Conservation (phyloP, 2,888 invertebrate species). For the Habroteleia sp. region DNA sequence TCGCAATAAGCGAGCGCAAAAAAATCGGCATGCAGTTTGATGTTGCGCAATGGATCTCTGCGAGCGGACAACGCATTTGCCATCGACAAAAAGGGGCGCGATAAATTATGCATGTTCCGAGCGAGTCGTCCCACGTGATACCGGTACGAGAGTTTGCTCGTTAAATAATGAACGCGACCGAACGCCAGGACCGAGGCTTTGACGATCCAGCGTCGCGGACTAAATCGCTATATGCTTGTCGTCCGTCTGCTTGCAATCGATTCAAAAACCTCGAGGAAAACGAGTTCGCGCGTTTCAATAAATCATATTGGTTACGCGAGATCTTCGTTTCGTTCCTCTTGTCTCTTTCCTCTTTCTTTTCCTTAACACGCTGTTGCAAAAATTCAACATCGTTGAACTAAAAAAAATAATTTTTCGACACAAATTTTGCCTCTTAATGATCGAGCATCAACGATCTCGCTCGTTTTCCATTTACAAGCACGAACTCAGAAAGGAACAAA, state of each 20-base stretch:
- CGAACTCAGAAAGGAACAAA: constrained; percentile 17
- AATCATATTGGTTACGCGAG: no score
- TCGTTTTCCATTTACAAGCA: constrained; percentile 64
- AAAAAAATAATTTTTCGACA: neutral
- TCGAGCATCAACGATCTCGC: constrained; percentile 62
- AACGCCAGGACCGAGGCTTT: constrained; percentile 43
- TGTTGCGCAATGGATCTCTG: constrained; percentile 61
- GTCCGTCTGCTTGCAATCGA: constrained; percentile 17
- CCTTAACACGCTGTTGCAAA: constrained; percentile 2
- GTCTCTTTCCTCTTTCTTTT: no score
- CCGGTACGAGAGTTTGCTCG: constrained; percentile 66
- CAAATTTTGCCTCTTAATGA: constrained; percentile 56
- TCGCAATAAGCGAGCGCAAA: constrained; percentile 41
- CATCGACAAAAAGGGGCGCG: constrained; percentile 67
- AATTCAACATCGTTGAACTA: constrained; percentile 8
- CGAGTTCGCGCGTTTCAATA: neutral
- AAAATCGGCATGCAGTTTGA: constrained; percentile 54
- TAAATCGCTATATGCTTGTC: constrained; percentile 39
- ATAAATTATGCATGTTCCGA: constrained; percentile 73
- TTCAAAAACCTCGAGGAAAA: constrained; percentile 3
- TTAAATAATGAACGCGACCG: constrained; percentile 71
- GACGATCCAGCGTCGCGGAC: constrained; percentile 38
- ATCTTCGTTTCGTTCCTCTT: no score
- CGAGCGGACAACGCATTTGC: constrained; percentile 59
- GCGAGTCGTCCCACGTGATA: constrained; percentile 69